Conservation (phyloP, 2,113 vertebrate genomes). For the Amphilophus citrinellus region DNA sequence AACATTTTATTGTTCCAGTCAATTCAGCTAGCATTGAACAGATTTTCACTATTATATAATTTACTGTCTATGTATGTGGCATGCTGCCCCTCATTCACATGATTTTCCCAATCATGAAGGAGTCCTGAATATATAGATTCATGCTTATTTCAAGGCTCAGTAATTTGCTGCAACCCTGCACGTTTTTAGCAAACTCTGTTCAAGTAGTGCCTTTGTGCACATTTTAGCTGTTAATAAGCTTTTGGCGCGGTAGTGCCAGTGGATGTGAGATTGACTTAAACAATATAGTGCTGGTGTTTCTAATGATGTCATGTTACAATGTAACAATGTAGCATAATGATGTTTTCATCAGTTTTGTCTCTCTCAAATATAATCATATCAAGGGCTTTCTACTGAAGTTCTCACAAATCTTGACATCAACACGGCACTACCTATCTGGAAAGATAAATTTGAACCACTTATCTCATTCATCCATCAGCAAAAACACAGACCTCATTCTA, state of each 20-base stretch:
- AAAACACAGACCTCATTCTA: neutral
- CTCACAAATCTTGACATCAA: neutral
- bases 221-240: neutral
- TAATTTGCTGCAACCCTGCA: neutral
- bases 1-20: neutral
- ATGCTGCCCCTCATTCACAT: neutral
- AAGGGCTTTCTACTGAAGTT: neutral
- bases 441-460: neutral
- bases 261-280: neutral
- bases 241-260: neutral
- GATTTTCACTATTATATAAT: neutral
- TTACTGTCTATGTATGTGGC: neutral
- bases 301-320: neutral
- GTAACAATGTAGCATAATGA: neutral
- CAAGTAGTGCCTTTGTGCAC: neutral
- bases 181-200: no score
- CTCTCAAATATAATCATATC: neutral
- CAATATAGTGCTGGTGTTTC: neutral
- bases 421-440: neutral
- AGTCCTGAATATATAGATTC: neutral
- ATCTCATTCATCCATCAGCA: neutral
- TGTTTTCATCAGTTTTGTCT: neutral
- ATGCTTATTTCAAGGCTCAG: neutral
- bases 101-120: neutral
- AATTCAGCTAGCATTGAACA: neutral